Evolutionary conservation across 2,888 invertebrate genomes (phyloP).

Genomic region (Plutella xylostella): DNA sequence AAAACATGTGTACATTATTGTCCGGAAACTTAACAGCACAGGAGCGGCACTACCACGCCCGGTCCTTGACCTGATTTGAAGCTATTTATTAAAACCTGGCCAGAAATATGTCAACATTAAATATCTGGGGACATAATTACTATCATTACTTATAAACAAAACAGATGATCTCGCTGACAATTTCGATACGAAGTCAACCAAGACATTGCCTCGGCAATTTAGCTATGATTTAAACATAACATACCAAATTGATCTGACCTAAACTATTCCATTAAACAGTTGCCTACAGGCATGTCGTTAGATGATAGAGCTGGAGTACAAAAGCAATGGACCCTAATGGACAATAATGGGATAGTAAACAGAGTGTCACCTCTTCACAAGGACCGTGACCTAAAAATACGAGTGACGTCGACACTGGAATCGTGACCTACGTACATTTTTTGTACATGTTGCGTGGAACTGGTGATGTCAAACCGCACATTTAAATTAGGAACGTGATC

Average conservation of each 20-base stretch:
- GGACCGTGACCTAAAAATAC: conserved; percentile 14
- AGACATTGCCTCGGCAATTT: no score
- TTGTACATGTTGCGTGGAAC: not conserved
- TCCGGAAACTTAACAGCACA: not conserved
- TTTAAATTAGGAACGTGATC: no score
- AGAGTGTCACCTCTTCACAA: conserved; percentile 7
- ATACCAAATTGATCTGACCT: no score
- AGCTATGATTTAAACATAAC: no score
- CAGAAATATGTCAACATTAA: no score
- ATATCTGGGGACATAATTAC: no score
- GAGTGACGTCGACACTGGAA: conserved; percentile 4
- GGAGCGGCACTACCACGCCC: conserved; percentile 40
- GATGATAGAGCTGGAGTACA: not conserved
- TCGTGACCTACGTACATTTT: conserved; percentile 5
- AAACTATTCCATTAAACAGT: no score
- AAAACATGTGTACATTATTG: no score
- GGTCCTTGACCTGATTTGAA: conserved; percentile 48
- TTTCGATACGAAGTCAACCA: no score
- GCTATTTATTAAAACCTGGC: no score
- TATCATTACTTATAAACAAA: no score
- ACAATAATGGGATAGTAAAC: conserved; percentile 11
- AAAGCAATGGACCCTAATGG: conserved; percentile 12
- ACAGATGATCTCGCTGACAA: no score
- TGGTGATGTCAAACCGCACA: not conserved
- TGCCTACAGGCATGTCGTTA: not conserved